A percentile compares a stretch with the other conserved stretches of the same genome.
These are phyloP conservation scores for Orthosia gracilis DNA, from an alignment of 2,888 invertebrate species.

Conservation along the genomic window DNA sequence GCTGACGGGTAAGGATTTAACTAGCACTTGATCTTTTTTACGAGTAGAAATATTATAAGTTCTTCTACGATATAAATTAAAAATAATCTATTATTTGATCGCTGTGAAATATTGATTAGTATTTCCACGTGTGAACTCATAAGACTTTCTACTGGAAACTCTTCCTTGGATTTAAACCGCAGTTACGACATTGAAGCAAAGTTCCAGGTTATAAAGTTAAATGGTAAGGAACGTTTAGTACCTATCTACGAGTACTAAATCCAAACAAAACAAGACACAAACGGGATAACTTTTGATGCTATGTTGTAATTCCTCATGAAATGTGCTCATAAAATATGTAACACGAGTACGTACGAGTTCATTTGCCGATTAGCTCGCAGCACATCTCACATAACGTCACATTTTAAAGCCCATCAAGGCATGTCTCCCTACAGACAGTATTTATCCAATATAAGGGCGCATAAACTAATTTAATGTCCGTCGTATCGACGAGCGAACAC, in stretches of 20 bases:
- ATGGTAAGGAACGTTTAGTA: background rate
- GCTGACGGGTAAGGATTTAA: conserved; percentile 9
- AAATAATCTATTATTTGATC: no score
- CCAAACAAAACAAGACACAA: background rate
- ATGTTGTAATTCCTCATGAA: conserved; percentile 4
- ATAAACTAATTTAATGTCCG: conserved; percentile 75
- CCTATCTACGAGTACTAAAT: no score
- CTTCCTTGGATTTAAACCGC: background rate
- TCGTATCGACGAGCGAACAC: conserved; percentile 66
- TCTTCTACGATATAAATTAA: no score
- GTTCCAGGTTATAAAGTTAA: background rate
- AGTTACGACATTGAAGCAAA: background rate
- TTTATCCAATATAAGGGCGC: conserved; percentile 63
- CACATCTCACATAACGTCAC: conserved; percentile 30
- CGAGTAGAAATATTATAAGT: background rate
- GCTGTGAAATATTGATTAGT: no score
- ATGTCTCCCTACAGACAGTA: conserved; percentile 62
- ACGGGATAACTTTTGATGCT: conserved; percentile 1
- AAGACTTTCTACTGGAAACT: background rate
- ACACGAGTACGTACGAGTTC: conserved; percentile 26
- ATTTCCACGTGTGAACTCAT: no score
- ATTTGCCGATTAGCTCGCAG: conserved; percentile 27
- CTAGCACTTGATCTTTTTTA: conserved; percentile 13
- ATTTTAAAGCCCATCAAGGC: conserved; percentile 58
- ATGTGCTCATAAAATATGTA: conserved; percentile 33